These are phyloP conservation scores for Falco peregrinus DNA, from an alignment of 2,797 vertebrate species.

Conservation along the genomic window DNA sequence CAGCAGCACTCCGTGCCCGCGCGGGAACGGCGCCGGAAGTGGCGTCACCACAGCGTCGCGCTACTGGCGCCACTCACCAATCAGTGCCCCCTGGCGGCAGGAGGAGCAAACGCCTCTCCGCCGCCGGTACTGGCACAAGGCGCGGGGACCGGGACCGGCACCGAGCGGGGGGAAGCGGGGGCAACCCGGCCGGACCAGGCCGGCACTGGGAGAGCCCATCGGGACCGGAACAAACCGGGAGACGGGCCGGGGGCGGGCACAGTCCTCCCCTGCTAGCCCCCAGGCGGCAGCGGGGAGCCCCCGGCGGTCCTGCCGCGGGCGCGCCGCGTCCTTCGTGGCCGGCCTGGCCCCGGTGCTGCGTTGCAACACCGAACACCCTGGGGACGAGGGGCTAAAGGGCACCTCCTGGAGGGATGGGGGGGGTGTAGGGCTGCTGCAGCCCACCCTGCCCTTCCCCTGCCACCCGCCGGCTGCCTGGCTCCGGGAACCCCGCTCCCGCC, in stretches of 20 bases:
- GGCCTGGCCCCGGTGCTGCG: neutral
- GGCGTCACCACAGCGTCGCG: neutral
- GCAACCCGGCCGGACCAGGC: too few relatives aligned
- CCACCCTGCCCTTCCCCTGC: neutral
- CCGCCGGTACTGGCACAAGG: neutral
- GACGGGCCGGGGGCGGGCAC: neutral
- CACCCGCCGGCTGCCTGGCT: neutral
- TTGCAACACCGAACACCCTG: neutral
- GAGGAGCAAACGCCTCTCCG: neutral
- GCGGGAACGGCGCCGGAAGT: neutral
- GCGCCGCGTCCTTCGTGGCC: neutral
- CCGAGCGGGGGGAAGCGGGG: accelerated
- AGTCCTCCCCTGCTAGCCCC: neutral
- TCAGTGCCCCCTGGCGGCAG: neutral
- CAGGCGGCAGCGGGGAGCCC: neutral
- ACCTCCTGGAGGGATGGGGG: accelerated
- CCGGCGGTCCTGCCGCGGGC: neutral
- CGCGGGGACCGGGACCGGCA: too few relatives aligned
- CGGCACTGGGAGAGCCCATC: too few relatives aligned
- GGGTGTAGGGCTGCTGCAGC: too few relatives aligned
- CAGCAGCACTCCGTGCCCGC: neutral
- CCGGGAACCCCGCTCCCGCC: neutral
- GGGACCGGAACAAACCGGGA: accelerated
- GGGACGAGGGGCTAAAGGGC: neutral
- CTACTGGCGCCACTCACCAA: neutral